These are phyloP conservation scores for Alitta virens DNA, from an alignment of 2,888 invertebrate species.

Conservation along the genomic window DNA sequence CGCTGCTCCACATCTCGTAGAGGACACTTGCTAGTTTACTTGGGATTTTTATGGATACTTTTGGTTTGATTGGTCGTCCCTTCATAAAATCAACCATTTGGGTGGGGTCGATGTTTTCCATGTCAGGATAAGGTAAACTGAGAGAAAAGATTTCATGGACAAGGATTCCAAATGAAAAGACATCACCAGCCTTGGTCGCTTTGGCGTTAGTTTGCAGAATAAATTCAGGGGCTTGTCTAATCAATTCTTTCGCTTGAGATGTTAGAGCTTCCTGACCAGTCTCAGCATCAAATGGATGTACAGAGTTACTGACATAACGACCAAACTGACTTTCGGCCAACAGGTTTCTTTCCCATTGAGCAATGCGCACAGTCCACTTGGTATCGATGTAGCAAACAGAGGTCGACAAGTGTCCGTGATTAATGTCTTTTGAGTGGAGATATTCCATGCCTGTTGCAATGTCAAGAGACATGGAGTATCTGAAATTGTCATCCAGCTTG, in stretches of 20 bases:
- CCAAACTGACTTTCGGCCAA: conserved; percentile 11
- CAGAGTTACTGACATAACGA: no score
- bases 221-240: no score
- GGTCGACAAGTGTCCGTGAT: conserved; percentile 45
- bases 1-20: conserved; percentile 39
- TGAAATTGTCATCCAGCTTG: conserved; percentile 39
- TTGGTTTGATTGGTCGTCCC: conserved; percentile 10
- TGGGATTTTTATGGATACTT: conserved; percentile 19
- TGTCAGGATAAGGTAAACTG: not conserved
- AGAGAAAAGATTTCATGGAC: not conserved
- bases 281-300: no score
- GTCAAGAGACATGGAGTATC: conserved; percentile 42
- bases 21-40: conserved; percentile 33
- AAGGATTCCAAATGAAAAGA: no score
- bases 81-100: no score
- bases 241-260: conserved; percentile 25
- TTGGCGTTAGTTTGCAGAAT: conserved; percentile 28
- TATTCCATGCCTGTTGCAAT: conserved; percentile 39
- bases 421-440: conserved; percentile 43
- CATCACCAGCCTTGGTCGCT: conserved; percentile 22
- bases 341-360: conserved; percentile 44
- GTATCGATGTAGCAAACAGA: conserved; percentile 43
- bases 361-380: conserved; percentile 47
- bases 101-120: not conserved
- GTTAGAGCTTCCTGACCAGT: no score